Evolutionary conservation across 2,888 invertebrate species (phyloP).

Genomic region (Sympetrum striolatum): DNA sequence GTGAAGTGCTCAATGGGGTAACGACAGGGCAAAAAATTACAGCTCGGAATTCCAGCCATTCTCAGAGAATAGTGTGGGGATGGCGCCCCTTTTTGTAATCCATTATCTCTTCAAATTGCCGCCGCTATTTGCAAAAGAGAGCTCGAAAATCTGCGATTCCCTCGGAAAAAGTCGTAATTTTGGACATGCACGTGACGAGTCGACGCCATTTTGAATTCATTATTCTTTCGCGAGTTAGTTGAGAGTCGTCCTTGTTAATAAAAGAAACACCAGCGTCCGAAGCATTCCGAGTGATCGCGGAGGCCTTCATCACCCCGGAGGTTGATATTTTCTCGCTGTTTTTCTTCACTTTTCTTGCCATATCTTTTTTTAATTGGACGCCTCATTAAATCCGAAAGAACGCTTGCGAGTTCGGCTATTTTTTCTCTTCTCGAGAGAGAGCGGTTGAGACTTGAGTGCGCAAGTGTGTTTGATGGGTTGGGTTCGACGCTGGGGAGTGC

Average conservation of each 20-base stretch:
- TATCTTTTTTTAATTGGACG: slow-evolving; percentile 25
- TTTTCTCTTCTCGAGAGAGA: not conserved
- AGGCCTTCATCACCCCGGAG: not conserved
- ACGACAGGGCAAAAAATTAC: too few species aligned
- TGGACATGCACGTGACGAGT: too few species aligned
- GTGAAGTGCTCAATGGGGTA: too few species aligned
- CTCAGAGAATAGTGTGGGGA: too few species aligned
- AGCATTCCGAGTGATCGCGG: not conserved
- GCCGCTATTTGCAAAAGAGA: too few species aligned
- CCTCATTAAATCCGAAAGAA: slow-evolving; percentile 26
- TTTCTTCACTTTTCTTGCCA: not conserved
- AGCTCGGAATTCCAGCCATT: too few species aligned
- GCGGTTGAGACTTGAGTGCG: not conserved
- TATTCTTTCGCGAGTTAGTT: not conserved
- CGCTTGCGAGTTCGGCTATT: not conserved
- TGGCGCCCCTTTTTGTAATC: too few species aligned
- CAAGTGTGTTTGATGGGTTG: not conserved
- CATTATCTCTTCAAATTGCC: too few species aligned
- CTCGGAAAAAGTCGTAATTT: too few species aligned
- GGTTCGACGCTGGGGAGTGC: not conserved
- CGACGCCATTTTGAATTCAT: too few species aligned
- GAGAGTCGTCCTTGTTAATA: not conserved
- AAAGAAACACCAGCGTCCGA: not conserved
- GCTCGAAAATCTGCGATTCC: too few species aligned
- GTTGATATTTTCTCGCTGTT: not conserved